phyloP scores from a whole-genome alignment of 2,888 invertebrate genomes.

The Podotricha telesiphe region DNA sequence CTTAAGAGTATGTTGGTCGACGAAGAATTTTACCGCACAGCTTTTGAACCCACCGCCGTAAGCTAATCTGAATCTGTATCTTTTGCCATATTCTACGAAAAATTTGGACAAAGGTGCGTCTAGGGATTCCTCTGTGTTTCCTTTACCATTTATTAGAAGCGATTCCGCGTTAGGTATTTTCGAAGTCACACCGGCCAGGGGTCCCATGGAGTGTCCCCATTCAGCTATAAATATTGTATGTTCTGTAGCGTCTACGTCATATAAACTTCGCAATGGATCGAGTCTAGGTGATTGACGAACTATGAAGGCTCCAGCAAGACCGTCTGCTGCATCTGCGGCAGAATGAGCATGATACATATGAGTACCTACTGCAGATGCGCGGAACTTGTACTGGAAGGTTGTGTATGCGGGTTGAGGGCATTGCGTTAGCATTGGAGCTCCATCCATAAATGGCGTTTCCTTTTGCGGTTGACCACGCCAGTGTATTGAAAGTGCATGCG shows the following conservation, averaged over 20 bases:
- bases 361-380: slow-evolving; percentile 88
- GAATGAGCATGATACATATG: slow-evolving; percentile 90
- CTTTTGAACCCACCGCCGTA: slow-evolving; percentile 86
- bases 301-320: slow-evolving; percentile 88
- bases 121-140: slow-evolving; percentile 70
- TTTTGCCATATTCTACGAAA: slow-evolving; percentile 81
- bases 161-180: slow-evolving; percentile 75
- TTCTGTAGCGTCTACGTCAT: slow-evolving; percentile 88
- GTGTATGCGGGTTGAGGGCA: slow-evolving; percentile 89
- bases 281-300: slow-evolving; percentile 86
- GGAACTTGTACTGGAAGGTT: slow-evolving; percentile 90
- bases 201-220: slow-evolving; percentile 85
- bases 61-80: slow-evolving; percentile 87
- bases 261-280: slow-evolving; percentile 85
- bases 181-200: slow-evolving; percentile 71
- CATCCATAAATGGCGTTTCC: slow-evolving; percentile 90
- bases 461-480: slow-evolving; percentile 91
- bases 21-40: slow-evolving; percentile 86
- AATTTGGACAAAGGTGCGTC: slow-evolving; percentile 76
- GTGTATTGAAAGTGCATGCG: slow-evolving; percentile 88
- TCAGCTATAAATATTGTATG: slow-evolving; percentile 88
- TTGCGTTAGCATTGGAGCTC: slow-evolving; percentile 90
- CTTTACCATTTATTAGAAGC: slow-evolving; percentile 86
- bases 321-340: slow-evolving; percentile 87
- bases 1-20: slow-evolving; percentile 86